These are phyloP conservation scores for Rhagologus leucostigma DNA, from an alignment of 2,113 vertebrate species.

Conservation along the genomic window DNA sequence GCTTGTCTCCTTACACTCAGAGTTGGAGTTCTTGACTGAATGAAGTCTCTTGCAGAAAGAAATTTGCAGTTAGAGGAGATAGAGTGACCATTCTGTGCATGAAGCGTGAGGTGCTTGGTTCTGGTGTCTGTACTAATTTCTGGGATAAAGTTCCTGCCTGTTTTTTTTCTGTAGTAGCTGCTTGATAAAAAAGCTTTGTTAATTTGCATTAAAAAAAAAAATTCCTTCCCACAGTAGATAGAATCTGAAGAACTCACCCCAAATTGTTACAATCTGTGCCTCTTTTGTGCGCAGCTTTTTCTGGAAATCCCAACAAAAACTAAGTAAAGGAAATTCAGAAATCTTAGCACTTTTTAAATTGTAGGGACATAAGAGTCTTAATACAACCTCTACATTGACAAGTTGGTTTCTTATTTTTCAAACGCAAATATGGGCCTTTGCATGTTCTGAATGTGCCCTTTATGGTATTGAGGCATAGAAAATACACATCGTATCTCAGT, in stretches of 20 bases:
- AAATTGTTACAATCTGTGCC: background rate
- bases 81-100: background rate
- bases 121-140: background rate
- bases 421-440: background rate
- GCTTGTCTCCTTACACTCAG: background rate
- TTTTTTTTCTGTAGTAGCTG: background rate
- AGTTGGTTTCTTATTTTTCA: slow-evolving; percentile 6
- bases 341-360: background rate
- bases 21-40: background rate
- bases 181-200: background rate
- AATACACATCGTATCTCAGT: background rate
- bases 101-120: fast-evolving
- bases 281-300: background rate
- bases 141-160: background rate
- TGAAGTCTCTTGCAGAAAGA: background rate
- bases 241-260: background rate
- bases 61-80: background rate
- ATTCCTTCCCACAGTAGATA: background rate
- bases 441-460: background rate
- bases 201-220: background rate
- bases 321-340: background rate
- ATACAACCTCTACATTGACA: background rate
- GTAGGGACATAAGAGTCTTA: background rate
- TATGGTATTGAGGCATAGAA: slow-evolving; percentile 1
- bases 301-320: background rate